Conservation (phyloP, 1,140 invertebrate genomes). For the Nebria ingens region DNA sequence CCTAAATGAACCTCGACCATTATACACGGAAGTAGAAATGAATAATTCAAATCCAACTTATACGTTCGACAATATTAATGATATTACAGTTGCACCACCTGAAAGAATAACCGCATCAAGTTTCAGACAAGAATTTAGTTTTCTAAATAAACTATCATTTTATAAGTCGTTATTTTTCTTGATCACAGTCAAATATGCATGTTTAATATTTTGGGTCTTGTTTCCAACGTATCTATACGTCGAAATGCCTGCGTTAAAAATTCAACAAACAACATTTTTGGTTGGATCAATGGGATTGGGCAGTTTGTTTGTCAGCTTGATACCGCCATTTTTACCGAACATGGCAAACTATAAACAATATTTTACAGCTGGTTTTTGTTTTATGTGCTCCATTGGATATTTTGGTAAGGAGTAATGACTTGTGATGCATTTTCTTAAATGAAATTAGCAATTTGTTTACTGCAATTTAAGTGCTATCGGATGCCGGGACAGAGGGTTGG, state of each 20-base stretch:
- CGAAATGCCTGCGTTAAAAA: constrained; percentile 33
- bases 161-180: constrained; percentile 36
- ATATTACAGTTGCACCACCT: constrained; percentile 20
- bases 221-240: constrained; percentile 35
- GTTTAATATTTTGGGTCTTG: constrained; percentile 31
- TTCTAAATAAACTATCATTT: constrained; percentile 36
- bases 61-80: background rate
- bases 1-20: constrained; percentile 28
- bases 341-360: constrained; percentile 31
- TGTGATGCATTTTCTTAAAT: too few species aligned
- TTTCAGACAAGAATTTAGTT: constrained; percentile 33
- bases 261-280: constrained; percentile 30
- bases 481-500: background rate
- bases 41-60: constrained; percentile 20
- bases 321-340: constrained; percentile 33
- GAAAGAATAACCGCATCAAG: constrained; percentile 33
- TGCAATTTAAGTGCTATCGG: background rate
- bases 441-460: too few species aligned
- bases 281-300: constrained; percentile 30
- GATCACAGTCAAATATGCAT: constrained; percentile 33
- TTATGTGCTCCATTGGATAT: constrained; percentile 34
- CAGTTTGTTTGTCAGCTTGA: constrained; percentile 33
- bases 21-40: constrained; percentile 38
- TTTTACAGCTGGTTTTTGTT: constrained; percentile 31
- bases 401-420: constrained; percentile 31